phyloP scores from a whole-genome alignment of 1,140 invertebrate genomes.

The Sitophilus oryzae region DNA sequence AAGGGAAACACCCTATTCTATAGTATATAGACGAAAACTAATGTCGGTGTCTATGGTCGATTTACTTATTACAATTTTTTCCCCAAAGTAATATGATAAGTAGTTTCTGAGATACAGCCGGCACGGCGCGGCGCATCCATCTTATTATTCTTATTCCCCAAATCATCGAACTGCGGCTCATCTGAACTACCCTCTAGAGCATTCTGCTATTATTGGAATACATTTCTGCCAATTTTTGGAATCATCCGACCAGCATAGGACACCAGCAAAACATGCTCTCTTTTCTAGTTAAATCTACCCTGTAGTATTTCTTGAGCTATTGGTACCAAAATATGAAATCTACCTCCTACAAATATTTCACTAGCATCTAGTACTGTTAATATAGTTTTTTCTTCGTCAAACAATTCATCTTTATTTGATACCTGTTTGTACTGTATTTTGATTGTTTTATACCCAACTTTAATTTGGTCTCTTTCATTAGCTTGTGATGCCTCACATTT shows the following conservation, averaged over 20 bases:
- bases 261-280: slow-evolving; percentile 84
- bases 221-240: no score
- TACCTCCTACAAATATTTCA: slow-evolving; percentile 85
- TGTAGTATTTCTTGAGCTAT: slow-evolving; percentile 72
- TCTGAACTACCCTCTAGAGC: no score
- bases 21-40: no score
- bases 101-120: no score
- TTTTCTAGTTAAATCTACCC: slow-evolving; percentile 57
- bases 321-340: slow-evolving; percentile 88
- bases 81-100: no score
- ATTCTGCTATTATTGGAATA: no score
- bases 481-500: slow-evolving; percentile 69
- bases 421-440: slow-evolving; percentile 57
- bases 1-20: no score
- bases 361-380: slow-evolving; percentile 86
- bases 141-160: no score
- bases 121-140: no score
- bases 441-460: slow-evolving; percentile 57
- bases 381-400: slow-evolving; percentile 74
- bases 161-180: no score
- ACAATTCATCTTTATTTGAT: slow-evolving; percentile 45
- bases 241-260: slow-evolving; percentile 90
- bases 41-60: no score
- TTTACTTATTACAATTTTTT: no score
- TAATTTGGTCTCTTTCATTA: slow-evolving; percentile 55